Percentiles rank a stretch among this genome's conserved stretches.
These are phyloP conservation scores for Sebastes steindachneri DNA, from an alignment of 2,797 vertebrate species.

Conservation along the genomic window DNA sequence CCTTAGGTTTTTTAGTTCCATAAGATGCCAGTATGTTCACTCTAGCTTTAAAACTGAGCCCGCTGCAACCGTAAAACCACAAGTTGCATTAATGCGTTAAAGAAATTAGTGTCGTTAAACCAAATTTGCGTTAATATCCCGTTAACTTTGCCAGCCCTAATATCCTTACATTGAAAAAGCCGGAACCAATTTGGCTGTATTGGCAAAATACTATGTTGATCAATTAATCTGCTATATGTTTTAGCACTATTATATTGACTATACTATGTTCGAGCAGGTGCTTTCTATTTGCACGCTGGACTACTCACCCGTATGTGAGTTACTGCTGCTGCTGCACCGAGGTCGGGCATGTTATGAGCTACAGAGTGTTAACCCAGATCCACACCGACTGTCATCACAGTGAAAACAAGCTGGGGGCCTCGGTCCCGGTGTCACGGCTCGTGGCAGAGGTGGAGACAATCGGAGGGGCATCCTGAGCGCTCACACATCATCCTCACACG, in stretches of 20 bases:
- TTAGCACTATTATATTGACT: background rate
- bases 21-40: too few relatives aligned
- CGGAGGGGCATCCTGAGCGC: constrained; percentile 39
- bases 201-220: background rate
- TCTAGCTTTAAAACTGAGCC: too few relatives aligned
- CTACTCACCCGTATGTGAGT: constrained; percentile 25
- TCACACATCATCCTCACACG: constrained; percentile 36
- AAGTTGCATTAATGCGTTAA: too few relatives aligned
- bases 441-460: constrained; percentile 46
- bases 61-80: too few relatives aligned
- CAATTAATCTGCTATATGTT: background rate
- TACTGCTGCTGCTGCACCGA: constrained; percentile 46
- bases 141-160: too few relatives aligned
- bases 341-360: constrained; percentile 55
- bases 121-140: too few relatives aligned
- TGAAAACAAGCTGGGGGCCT: constrained; percentile 63
- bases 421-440: constrained; percentile 46
- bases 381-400: constrained; percentile 59
- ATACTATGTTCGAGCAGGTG: background rate
- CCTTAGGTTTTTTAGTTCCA: too few relatives aligned
- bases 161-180: background rate
- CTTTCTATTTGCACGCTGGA: constrained; percentile 1
- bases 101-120: too few relatives aligned
- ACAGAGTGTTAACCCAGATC: constrained; percentile 65
- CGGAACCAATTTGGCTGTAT: background rate